Evolutionary conservation across 1,140 invertebrate species (phyloP).

Genomic region (Drosophila orosa): DNA sequence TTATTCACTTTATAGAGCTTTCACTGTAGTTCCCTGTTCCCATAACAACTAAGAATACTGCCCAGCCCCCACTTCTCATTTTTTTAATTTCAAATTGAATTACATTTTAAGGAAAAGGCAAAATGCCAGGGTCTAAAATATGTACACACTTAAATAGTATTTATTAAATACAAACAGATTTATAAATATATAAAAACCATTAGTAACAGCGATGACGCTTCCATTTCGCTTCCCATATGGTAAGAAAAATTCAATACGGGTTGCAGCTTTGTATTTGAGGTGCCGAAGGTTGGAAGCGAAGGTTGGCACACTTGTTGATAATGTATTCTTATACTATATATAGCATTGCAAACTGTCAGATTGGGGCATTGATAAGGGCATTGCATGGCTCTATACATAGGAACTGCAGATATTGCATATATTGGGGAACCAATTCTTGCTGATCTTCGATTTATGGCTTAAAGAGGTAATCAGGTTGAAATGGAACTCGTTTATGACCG

Average conservation of each 20-base stretch:
- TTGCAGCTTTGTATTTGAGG: slow-evolving; percentile 6
- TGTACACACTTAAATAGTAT: too few relatives aligned
- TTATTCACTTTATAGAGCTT: not conserved
- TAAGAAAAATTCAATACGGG: slow-evolving; percentile 29
- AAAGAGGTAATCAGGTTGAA: not conserved
- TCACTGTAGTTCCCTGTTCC: not conserved
- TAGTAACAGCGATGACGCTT: slow-evolving; percentile 7
- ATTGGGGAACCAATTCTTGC: not conserved
- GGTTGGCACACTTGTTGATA: slow-evolving; percentile 33
- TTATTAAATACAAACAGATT: too few relatives aligned
- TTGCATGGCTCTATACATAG: slow-evolving; percentile 2
- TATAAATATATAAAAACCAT: too few relatives aligned
- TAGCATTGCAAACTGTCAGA: not conserved
- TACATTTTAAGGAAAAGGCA: not conserved
- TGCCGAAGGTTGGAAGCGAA: slow-evolving; percentile 30
- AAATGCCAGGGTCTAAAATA: slow-evolving; percentile 14
- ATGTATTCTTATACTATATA: slow-evolving; percentile 5
- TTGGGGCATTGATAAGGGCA: slow-evolving; percentile 21
- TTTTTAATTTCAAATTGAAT: slow-evolving; percentile 2
- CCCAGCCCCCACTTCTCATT: not conserved
- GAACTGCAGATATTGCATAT: not conserved
- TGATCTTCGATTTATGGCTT: slow-evolving; percentile 8
- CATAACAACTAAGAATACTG: not conserved
- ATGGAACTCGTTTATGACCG: slow-evolving; percentile 2
- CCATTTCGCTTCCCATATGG: slow-evolving; percentile 10